Base-by-base conservation (phyloP, 2,888 invertebrate genomes). In the Pediacus dermestoides region DNA sequence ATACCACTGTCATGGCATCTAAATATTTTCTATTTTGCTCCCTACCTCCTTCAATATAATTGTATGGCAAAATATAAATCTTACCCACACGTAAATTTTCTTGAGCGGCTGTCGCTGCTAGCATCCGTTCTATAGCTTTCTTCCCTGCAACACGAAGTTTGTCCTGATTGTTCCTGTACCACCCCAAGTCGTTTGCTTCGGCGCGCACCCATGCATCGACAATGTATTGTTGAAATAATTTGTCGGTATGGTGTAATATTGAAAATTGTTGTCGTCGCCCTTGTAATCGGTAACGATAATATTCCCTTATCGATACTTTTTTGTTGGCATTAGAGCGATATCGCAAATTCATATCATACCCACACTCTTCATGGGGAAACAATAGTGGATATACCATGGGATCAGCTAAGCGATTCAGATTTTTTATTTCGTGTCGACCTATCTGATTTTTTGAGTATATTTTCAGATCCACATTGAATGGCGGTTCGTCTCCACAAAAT, bases 361-460 rank as follows among this genome's bases (percentile, higher is more conserved):
- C 51, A n/a, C 27, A 12, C 22, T 47, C 46, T 6, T 42, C 44
- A 14, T 14, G 16, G 1, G 45, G 49, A 34, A 48, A 45, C 11
- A 47, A 22, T 7, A 47, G 12, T 1, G 49, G 46, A 33, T 49
- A 52, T 6, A 38, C 40, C 34, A 47, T 33, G 16, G 43, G 39
- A 21, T 47, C 46, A 2, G 30, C 7, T n/a, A 41, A 12, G 2
- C 15, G 15, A 14, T 41, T 38, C 4, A 46, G 18, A 30, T 33
- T 42, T 18, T 38, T 34, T 14, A 37, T 9, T 34, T 41, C 35
- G n/a, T n/a, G n/a, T n/a, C 11, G 22, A n/a, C n/a, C n/a, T n/a
- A n/a, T n/a, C n/a, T n/a, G n/a, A 9, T 12, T 8, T 2, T 10
- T 11, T 16, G 9, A 9, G n/a, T 15, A 11, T 2, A 32, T 15